Base-by-base conservation (phyloP, 2,113 vertebrate genomes). In the Zosterops pallidus region DNA sequence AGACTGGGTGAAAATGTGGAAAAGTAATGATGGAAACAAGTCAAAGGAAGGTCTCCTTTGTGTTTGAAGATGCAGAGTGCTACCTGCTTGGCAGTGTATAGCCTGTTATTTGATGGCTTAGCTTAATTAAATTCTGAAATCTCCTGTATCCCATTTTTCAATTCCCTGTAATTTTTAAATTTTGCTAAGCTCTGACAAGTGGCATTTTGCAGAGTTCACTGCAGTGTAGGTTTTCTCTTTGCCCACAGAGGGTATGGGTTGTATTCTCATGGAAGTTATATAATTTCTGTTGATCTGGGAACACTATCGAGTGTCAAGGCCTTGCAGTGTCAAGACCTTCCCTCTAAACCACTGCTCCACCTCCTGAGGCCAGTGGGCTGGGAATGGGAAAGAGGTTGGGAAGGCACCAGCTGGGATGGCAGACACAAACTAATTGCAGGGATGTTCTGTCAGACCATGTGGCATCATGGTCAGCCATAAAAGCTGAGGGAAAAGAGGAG, bases 391-490 rank as follows among this genome's bases (percentile, higher is more conserved):
- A 59, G 62, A 76, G n/a, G 1, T 1, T 85, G 46, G 19, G 37
- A 62, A 14, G 5, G 9, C 21, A 29, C 12, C 14, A 55, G 2
- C 7, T 1, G 3, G 9, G 28, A 24, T 26, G 85, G 11, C 21
- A 42, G 53, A 22, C 0, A 1, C 21, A 56, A 56, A 42, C 8
- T 41, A 9, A 23, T 12, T 7, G 11, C 14, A 63, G 7, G 2
- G 35, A 31, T 14, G 3, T 59, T 83, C 33, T 33, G 0, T 44
- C 1, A 0, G n/a, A 55, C 41, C 20, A 13, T 56, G 9, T 9
- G 59, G 33, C 12, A 4, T 53, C 26, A n/a, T 23, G 7, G 35
- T 47, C 29, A 72, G 28, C 47, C 62, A 17, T 41, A 70, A 52
- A 65, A 65, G 9, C 26, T 49, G 20, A 90, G 23, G 71, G 29